These are phyloP conservation scores for Cotesia typhae DNA, from an alignment of 1,140 invertebrate species.

Conservation along the genomic window DNA sequence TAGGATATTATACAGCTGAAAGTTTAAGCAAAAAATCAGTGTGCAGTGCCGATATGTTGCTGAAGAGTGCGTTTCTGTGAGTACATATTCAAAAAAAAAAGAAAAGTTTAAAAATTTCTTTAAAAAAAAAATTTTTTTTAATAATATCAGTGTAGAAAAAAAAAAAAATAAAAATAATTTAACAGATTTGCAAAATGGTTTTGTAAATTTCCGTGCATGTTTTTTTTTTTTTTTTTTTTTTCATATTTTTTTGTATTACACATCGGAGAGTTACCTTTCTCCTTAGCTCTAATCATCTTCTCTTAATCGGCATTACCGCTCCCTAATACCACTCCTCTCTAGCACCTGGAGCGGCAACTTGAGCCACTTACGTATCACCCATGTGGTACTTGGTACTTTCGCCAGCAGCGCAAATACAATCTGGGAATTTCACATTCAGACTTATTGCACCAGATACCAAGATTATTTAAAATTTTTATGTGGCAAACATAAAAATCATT, in stretches of 20 bases:
- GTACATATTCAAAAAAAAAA: slow-evolving; percentile 42
- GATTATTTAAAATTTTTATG: background rate
- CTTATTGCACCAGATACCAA: slow-evolving; percentile 17
- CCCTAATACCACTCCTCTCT: slow-evolving; percentile 28
- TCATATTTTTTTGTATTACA: slow-evolving; percentile 17
- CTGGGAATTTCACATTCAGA: slow-evolving; percentile 5
- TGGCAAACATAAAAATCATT: background rate
- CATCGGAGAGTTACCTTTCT: slow-evolving; percentile 15
- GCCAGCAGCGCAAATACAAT: slow-evolving; percentile 17
- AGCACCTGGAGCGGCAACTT: slow-evolving; percentile 29
- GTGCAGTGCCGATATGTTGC: slow-evolving; percentile 60
- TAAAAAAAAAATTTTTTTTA: background rate
- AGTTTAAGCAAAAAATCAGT: slow-evolving; percentile 47
- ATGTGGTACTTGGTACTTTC: slow-evolving; percentile 30
- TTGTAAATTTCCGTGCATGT: background rate
- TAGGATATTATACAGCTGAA: slow-evolving; percentile 23
- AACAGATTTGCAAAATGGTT: background rate
- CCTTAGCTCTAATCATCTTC: slow-evolving; percentile 22
- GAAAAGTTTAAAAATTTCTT: background rate
- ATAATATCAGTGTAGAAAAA: background rate
- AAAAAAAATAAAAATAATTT: background rate
- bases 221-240: background rate
- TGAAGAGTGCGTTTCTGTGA: slow-evolving; percentile 57
- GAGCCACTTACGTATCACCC: slow-evolving; percentile 15
- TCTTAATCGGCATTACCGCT: slow-evolving; percentile 29